phyloP scores from a whole-genome alignment of 2,888 invertebrate genomes.

The Liposcelis brunnea region DNA sequence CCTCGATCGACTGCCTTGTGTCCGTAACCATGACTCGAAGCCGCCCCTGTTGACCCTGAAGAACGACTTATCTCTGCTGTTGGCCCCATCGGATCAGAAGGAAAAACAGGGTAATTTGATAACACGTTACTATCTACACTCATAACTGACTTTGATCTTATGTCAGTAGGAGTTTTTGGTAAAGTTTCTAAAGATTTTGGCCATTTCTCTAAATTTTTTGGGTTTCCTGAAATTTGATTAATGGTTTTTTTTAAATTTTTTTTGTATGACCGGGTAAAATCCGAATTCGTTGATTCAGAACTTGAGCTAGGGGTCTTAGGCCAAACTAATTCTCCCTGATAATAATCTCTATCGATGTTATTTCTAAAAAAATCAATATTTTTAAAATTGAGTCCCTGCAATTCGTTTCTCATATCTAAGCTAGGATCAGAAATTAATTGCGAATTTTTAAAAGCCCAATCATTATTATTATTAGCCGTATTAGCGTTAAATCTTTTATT shows the following conservation, averaged over 20 bases:
- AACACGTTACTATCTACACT: neutral
- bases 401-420: too few relatives aligned
- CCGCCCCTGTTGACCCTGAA: too few relatives aligned
- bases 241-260: neutral
- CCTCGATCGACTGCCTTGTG: too few relatives aligned
- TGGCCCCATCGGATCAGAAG: neutral
- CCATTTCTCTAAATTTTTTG: slow-evolving; percentile 2
- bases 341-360: neutral
- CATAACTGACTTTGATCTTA: neutral
- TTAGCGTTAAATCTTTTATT: too few relatives aligned
- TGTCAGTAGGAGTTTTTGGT: slow-evolving; percentile 1
- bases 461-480: neutral
- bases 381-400: too few relatives aligned
- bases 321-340: neutral
- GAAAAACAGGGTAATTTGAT: slow-evolving; percentile 1
- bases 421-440: neutral
- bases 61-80: too few relatives aligned
- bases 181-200: slow-evolving; percentile 5
- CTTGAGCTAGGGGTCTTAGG: neutral
- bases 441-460: neutral
- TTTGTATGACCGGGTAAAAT: neutral
- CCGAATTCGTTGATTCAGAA: neutral
- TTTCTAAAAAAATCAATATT: too few relatives aligned
- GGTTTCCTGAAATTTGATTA: neutral
- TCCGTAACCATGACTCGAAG: too few relatives aligned